phyloP scores from a whole-genome alignment of 2,113 vertebrate species.

The Diphyllodes magnificus region DNA sequence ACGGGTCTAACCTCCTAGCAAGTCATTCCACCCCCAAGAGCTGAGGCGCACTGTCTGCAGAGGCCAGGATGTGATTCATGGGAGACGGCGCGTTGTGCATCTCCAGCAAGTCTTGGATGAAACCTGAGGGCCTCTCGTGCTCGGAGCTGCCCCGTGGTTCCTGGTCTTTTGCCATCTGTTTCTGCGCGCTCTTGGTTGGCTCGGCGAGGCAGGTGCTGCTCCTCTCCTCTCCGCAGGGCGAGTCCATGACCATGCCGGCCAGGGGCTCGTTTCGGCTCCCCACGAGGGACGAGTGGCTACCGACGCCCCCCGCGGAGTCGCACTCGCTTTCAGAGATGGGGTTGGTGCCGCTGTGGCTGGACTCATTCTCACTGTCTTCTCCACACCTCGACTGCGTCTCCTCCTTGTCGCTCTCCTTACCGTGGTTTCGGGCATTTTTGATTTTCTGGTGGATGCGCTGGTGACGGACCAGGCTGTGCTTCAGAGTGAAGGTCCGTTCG shows the following conservation, averaged over 20 bases:
- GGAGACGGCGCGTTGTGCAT: slow-evolving; percentile 71
- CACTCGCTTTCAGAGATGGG: slow-evolving; percentile 80
- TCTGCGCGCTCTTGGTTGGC: slow-evolving; percentile 16
- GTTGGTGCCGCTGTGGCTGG: slow-evolving; percentile 80
- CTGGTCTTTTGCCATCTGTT: slow-evolving; percentile 23
- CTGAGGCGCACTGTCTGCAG: slow-evolving; percentile 68
- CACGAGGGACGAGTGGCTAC: slow-evolving; percentile 3
- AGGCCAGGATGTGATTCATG: slow-evolving; percentile 73
- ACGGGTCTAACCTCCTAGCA: background rate
- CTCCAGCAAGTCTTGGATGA: slow-evolving; percentile 79
- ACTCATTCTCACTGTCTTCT: slow-evolving; percentile 83
- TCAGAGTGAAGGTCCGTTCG: slow-evolving; percentile 94
- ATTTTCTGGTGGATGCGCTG: slow-evolving; percentile 92
- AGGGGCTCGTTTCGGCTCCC: slow-evolving; percentile 55
- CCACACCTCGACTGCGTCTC: slow-evolving; percentile 62
- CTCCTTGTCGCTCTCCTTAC: slow-evolving; percentile 73
- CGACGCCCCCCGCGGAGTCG: background rate
- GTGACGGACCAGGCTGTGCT: slow-evolving; percentile 96
- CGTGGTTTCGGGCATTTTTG: slow-evolving; percentile 65
- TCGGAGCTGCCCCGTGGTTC: slow-evolving; percentile 20
- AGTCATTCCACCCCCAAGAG: slow-evolving; percentile 84
- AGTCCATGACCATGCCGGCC: background rate
- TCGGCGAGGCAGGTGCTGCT: background rate
- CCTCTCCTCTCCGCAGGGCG: slow-evolving; percentile 48
- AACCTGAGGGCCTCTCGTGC: slow-evolving; percentile 40